Evolutionary conservation across 2,888 invertebrate genomes (phyloP), one percentile per base, ranked within the genome.

Genomic region (Phasia obesa): DNA sequence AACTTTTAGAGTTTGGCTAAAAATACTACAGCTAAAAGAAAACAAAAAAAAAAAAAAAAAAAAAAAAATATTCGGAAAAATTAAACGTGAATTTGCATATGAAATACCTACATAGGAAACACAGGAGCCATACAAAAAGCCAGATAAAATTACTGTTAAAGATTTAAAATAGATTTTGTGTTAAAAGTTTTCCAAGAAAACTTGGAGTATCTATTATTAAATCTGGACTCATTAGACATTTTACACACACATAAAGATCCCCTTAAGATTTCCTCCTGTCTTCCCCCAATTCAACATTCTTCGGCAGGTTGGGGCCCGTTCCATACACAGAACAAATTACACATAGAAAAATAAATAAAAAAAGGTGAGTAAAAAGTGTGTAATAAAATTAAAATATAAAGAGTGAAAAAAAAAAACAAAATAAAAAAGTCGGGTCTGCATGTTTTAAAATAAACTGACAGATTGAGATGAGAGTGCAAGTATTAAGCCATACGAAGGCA

Each of bases 401-500:
- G 4, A 67, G 59, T 25, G 21, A 27, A 57, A 77, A 53, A 44
- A 2, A 42, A 65, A 23, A 71, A 38, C 51, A 27, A n/a, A n/a
- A n/a, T 19, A 62, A 57, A 78, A 70, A 64, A 70, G 27, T 42
- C 17, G 57, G 70, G 75, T 79, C 74, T 79, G 83, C 74, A 79
- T 79, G 70, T 79, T 75, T 69, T 65, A 70, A 74, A 75, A 70
- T 57, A 79, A 79, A 79, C 71, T 67, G 75, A 75, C 75, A 80
- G 83, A 80, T 78, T 71, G 80, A 75, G 79, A 83, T 71, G 80
- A 75, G 79, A 83, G 75, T 71, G 73, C 27, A 62, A 69, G 31
- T 31, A 62, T 57, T 59, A 7, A 17, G 21, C 64, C 27, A 31
- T 55, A 74, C 27, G 38, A 17, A 59, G 64, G 55, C 57, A 75